phyloP scores from a whole-genome alignment of 2,113 vertebrate species.

The Odontophorus gujanensis region DNA sequence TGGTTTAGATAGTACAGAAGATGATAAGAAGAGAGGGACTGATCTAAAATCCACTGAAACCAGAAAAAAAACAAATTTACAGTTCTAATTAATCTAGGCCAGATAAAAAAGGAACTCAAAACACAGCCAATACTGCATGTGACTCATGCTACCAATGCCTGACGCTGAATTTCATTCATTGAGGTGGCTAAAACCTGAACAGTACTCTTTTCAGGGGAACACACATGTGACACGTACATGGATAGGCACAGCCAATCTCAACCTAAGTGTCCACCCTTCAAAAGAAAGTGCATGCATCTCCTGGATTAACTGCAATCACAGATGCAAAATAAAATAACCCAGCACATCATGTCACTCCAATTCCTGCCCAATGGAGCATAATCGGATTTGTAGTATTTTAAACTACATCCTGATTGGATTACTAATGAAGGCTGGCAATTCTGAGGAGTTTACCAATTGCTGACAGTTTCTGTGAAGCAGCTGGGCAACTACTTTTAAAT shows the following conservation, averaged over 20 bases:
- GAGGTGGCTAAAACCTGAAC: neutral
- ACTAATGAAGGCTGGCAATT: slow-evolving; percentile 61
- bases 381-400: slow-evolving; percentile 66
- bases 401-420: slow-evolving; percentile 69
- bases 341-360: slow-evolving; percentile 44
- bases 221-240: neutral
- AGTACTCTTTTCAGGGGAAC: neutral
- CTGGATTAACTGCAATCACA: slow-evolving; percentile 44
- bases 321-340: slow-evolving; percentile 60
- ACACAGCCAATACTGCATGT: neutral
- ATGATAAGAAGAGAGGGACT: neutral
- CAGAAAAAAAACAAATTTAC: neutral
- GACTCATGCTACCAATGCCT: neutral
- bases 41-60: neutral
- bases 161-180: accelerated
- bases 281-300: neutral
- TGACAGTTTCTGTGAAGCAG: slow-evolving; percentile 66
- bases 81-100: neutral
- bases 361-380: slow-evolving; percentile 47
- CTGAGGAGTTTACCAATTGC: slow-evolving; percentile 64
- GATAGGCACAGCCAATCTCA: neutral
- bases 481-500: slow-evolving; percentile 72
- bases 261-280: neutral
- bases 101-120: neutral
- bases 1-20: neutral